Conservation (phyloP, 2,888 invertebrate species). For the Dicyrtomina minuta region DNA sequence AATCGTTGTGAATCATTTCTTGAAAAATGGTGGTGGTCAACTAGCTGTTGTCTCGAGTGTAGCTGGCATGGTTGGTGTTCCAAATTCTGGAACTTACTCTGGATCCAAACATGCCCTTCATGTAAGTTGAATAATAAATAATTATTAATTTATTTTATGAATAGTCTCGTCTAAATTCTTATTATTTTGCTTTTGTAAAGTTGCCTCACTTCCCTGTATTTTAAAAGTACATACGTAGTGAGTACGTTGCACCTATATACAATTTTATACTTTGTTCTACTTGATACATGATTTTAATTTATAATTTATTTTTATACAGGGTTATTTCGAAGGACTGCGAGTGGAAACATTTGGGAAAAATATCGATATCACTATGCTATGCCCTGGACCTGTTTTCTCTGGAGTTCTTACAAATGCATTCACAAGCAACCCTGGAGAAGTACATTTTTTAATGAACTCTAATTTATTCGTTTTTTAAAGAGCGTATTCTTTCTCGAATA, state of each 20-base stretch:
- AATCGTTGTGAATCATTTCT: slow-evolving; percentile 68
- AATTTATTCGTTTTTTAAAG: too few relatives aligned
- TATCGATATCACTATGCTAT: slow-evolving; percentile 67
- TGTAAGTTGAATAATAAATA: too few relatives aligned
- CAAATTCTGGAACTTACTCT: slow-evolving; percentile 69
- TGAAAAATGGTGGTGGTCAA: slow-evolving; percentile 64
- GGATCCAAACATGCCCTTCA: slow-evolving; percentile 76
- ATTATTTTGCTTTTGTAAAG: too few relatives aligned
- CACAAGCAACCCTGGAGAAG: not conserved
- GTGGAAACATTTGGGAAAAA: slow-evolving; percentile 65
- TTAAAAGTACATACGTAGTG: too few relatives aligned
- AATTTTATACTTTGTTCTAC: not conserved
- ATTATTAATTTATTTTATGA: too few relatives aligned
- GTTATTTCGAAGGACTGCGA: slow-evolving; percentile 69
- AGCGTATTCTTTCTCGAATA: too few relatives aligned
- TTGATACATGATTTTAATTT: not conserved
- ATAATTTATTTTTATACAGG: slow-evolving; percentile 59
- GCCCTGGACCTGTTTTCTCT: slow-evolving; percentile 80
- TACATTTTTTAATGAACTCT: not conserved
- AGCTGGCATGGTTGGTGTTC: slow-evolving; percentile 68
- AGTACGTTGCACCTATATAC: too few relatives aligned
- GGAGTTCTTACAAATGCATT: slow-evolving; percentile 54
- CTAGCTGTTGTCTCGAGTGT: slow-evolving; percentile 73
- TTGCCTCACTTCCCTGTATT: too few relatives aligned
- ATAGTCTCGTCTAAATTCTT: too few relatives aligned